A percentile compares a stretch with the other conserved stretches of the same genome.
Evolutionary conservation across 2,113 vertebrate species (phyloP).

Genomic region (Melozone crissalis): DNA sequence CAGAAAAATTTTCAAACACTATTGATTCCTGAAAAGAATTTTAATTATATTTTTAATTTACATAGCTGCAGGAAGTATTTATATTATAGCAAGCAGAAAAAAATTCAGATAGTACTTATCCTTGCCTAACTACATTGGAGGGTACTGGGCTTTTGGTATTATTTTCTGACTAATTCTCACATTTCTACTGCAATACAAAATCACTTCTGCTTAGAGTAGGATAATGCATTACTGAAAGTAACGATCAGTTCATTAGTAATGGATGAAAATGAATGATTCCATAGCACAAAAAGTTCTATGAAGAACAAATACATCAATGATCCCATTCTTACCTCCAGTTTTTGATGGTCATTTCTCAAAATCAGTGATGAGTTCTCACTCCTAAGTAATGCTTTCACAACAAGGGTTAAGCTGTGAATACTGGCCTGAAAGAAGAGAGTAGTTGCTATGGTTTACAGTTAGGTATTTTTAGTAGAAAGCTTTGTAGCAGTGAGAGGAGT

Average conservation of each 20-base stretch:
- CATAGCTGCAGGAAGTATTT: background rate
- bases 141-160: background rate
- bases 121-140: background rate
- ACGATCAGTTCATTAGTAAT: background rate
- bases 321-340: slow-evolving; percentile 76
- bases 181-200: background rate
- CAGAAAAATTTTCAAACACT: background rate
- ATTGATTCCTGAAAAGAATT: background rate
- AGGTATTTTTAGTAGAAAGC: background rate
- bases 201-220: background rate
- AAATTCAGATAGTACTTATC: background rate
- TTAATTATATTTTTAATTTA: background rate
- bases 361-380: slow-evolving; percentile 79
- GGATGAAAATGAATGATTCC: background rate
- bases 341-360: slow-evolving; percentile 76
- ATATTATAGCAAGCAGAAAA: background rate
- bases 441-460: background rate
- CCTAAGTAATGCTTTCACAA: slow-evolving; percentile 75
- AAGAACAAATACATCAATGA: background rate
- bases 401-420: slow-evolving; percentile 83
- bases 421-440: slow-evolving; percentile 76
- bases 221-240: background rate
- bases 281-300: background rate
- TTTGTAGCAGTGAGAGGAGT: background rate
- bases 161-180: background rate